Conservation (phyloP, 2,797 vertebrate genomes). For the Takifugu rubripes region DNA sequence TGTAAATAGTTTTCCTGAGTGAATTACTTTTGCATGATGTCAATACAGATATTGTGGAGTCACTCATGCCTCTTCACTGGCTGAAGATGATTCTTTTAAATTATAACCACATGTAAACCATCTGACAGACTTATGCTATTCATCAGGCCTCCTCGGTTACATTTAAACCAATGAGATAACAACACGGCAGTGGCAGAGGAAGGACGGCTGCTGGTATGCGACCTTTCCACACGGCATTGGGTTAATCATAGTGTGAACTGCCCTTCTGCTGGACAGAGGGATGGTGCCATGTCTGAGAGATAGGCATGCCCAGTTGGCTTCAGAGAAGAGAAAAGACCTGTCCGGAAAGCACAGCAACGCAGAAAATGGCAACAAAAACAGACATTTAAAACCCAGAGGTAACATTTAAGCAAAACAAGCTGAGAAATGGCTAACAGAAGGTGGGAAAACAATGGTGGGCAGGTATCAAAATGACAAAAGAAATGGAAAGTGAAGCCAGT, state of each 20-base stretch:
- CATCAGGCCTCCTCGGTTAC: conserved; percentile 17
- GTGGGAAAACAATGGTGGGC: background rate
- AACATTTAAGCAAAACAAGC: conserved; percentile 1
- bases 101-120: conserved; percentile 5
- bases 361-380: background rate
- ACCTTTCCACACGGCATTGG: conserved; percentile 48
- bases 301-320: conserved; percentile 28
- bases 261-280: conserved; percentile 26
- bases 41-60: background rate
- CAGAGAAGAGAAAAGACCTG: conserved; percentile 13
- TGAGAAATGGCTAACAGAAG: background rate
- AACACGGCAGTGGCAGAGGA: conserved; percentile 16
- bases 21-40: background rate
- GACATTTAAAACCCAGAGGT: background rate
- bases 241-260: conserved; percentile 39
- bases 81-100: background rate
- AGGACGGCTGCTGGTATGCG: conserved; percentile 49
- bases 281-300: conserved; percentile 25
- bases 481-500: conserved; percentile 7
- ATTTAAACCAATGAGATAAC: conserved; percentile 26
- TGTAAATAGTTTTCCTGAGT: too few relatives aligned
- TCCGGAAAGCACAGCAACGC: conserved; percentile 1
- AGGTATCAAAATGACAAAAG: conserved; percentile 1
- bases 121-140: background rate
- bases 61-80: background rate